Base-by-base conservation (phyloP, 2,797 vertebrate species). In the Champsocephalus esox region DNA sequence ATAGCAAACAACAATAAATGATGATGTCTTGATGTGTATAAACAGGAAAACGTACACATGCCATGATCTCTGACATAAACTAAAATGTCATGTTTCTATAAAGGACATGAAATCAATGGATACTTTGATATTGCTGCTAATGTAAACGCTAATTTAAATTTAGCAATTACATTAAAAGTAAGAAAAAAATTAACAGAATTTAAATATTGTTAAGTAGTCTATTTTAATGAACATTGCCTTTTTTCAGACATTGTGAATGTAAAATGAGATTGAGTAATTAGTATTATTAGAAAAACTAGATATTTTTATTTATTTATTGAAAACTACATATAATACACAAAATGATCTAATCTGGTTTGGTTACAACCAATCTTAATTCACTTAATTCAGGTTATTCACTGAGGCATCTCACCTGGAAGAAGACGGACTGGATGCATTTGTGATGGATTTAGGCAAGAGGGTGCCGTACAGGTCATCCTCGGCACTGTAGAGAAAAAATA, bases 391-490 rank as follows among this genome's bases (percentile, higher is more conserved):
- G 24, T 49, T 45, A 21, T 34, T 68, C 16, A 12, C 43, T 46
- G 43, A 66, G 62, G 66, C 12, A 1, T 45, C 84, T 91, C 63
- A 94, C 93, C 87, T 92, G 73, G 48, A 12, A 12, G 84, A 68
- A 12, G 81, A 44, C 24, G 38, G 43, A 17, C 10, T 14, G 3
- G 66, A 38, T 48, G 45, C 9, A 56, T 85, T 83, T 24, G 63
- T 83, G 0, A 90, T 83, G 28, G 48, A 43, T 50, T 5, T 82
- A 3, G 90, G 79, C 70, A 92, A 67, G n/a, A 93, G 90, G 59
- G 67, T 82, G 82, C 12, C 81, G 24, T 91, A 92, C 67, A 92
- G 67, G 0, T 82, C 43, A 83, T 94, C 87, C 48, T 87, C 84
- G 70, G 88, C 12, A 49, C 93, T 94, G 77, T 32, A 16, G 51